Percentiles rank a stretch among this genome's conserved stretches.
These are phyloP conservation scores for Saccopteryx bilineata DNA, from an alignment of 2,113 vertebrate species.

Conservation along the genomic window DNA sequence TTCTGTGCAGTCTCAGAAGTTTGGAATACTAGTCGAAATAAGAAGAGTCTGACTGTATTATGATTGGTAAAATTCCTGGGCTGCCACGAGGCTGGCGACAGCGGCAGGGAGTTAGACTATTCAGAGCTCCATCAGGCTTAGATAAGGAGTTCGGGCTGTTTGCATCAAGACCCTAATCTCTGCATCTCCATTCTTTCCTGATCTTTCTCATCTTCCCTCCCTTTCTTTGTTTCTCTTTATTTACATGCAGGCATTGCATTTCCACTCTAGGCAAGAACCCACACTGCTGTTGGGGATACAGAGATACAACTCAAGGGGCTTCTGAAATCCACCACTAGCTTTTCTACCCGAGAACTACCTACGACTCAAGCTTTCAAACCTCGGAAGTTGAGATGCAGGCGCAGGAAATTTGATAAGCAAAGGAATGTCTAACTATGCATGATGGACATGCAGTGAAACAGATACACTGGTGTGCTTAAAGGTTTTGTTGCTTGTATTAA, in stretches of 20 bases:
- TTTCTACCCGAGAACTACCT: background rate
- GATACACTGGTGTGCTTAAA: background rate
- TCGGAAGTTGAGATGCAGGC: background rate
- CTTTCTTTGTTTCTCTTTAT: background rate
- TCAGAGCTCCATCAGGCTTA: background rate
- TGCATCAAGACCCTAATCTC: background rate
- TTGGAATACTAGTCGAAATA: background rate
- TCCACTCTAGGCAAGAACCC: background rate
- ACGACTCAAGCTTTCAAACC: background rate
- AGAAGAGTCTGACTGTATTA: background rate
- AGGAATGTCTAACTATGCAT: background rate
- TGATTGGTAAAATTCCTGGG: background rate
- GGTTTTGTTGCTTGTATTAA: background rate
- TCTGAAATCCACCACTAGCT: background rate
- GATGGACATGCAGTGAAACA: background rate
- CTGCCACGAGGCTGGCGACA: background rate
- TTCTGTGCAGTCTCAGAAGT: background rate
- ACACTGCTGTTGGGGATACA: background rate
- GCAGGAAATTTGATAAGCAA: background rate
- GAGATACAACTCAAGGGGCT: background rate
- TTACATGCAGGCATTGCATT: background rate
- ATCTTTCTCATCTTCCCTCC: background rate
- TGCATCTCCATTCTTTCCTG: background rate
- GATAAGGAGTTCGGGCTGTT: background rate
- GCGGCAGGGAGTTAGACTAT: background rate